Evolutionary conservation across 2,113 vertebrate genomes (phyloP).

Genomic region (Amazona guildingii): DNA sequence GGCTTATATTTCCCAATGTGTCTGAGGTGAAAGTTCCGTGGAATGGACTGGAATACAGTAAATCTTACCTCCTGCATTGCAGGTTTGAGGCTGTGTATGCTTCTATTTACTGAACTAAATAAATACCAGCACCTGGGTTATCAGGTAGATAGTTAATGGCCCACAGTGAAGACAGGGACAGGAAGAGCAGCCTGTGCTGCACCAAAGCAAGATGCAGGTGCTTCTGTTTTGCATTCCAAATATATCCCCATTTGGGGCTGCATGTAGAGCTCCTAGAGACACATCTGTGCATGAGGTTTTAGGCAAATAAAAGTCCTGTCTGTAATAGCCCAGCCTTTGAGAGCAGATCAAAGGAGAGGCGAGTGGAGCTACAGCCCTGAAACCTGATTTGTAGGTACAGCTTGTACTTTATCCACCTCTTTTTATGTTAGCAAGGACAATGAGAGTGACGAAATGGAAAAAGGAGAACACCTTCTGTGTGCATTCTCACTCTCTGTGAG

Average conservation of each 20-base stretch:
- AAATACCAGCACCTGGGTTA: background rate
- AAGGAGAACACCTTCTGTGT: background rate
- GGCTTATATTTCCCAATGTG: background rate
- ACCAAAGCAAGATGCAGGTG: background rate
- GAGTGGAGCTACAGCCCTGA: background rate
- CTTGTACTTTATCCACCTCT: background rate
- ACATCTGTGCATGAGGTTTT: background rate
- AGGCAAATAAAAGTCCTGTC: background rate
- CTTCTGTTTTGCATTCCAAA: background rate
- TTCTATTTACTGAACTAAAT: background rate
- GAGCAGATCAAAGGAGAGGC: background rate
- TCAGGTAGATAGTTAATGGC: background rate
- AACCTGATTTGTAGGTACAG: background rate
- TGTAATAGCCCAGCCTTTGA: background rate
- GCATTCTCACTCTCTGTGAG: background rate
- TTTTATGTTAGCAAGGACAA: background rate
- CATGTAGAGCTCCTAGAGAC: background rate
- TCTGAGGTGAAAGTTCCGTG: background rate
- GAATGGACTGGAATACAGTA: background rate
- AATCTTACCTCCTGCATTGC: background rate
- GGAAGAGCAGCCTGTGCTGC: background rate
- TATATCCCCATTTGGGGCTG: background rate
- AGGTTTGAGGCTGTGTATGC: background rate
- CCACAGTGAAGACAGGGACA: background rate
- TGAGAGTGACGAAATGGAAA: background rate